A percentile compares a stretch with the other conserved stretches of the same genome.
These are phyloP conservation scores for Cacatua alba DNA, from an alignment of 2,113 vertebrate species.

Conservation along the genomic window DNA sequence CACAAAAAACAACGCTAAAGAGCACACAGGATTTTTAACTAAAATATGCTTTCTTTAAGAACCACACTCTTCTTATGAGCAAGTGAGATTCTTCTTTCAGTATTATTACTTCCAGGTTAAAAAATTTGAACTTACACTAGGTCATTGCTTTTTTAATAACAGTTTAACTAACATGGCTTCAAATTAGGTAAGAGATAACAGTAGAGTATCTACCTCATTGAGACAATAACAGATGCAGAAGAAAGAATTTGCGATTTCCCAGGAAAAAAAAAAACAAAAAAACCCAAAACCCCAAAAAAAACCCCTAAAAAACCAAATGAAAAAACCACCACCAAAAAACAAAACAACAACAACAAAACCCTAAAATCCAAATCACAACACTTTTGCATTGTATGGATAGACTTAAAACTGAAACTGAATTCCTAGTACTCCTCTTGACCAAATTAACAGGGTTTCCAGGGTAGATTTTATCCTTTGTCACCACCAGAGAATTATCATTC, in stretches of 20 bases:
- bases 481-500: background rate
- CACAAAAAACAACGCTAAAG: background rate
- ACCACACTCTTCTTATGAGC: background rate
- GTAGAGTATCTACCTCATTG: background rate
- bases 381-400: background rate
- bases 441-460: background rate
- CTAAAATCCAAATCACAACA: background rate
- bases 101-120: background rate
- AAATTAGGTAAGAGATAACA: background rate
- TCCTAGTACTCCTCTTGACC: background rate
- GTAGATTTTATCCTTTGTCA: background rate
- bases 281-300: background rate
- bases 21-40: background rate
- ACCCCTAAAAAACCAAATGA: background rate
- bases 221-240: background rate
- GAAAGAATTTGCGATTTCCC: background rate
- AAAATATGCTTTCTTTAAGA: background rate
- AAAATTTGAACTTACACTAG: accelerated
- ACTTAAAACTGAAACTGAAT: background rate
- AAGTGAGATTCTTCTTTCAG: background rate
- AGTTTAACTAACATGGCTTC: background rate
- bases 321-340: too few species aligned
- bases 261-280: background rate
- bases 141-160: background rate
- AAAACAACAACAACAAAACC: too few species aligned